These are phyloP conservation scores for Eremobia ochroleuca DNA, from an alignment of 2,888 invertebrate genomes.

Conservation along the genomic window DNA sequence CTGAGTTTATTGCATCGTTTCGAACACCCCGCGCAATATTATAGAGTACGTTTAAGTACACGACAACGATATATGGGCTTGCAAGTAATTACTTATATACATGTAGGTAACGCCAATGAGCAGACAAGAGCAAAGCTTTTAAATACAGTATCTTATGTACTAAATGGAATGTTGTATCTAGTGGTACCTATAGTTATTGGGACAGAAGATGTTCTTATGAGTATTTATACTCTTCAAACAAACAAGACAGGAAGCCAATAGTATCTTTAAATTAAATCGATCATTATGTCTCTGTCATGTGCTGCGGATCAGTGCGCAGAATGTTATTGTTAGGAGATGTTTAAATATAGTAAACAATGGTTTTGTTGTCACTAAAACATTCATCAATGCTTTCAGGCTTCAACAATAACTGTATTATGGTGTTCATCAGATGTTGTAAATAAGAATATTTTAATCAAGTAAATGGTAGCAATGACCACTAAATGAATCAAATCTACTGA, in stretches of 20 bases:
- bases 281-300: conserved; percentile 9
- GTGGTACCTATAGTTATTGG: conserved; percentile 3
- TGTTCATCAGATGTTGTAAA: conserved; percentile 6
- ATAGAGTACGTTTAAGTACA: conserved; percentile 28
- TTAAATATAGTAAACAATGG: conserved; percentile 19
- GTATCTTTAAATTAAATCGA: background rate
- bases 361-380: conserved; percentile 5
- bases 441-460: background rate
- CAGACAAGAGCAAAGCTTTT: conserved; percentile 1
- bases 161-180: background rate
- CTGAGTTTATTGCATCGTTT: conserved; percentile 49
- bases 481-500: conserved; percentile 6
- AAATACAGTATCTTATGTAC: background rate
- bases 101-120: background rate
- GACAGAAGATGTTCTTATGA: background rate
- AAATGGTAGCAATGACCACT: conserved; percentile 19
- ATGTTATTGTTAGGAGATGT: conserved; percentile 30
- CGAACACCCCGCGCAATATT: conserved; percentile 49
- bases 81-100: background rate
- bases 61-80: conserved; percentile 12
- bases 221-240: background rate
- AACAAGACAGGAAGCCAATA: background rate
- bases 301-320: background rate
- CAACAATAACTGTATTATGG: conserved; percentile 3
- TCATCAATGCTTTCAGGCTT: background rate